phyloP scores from a whole-genome alignment of 2,113 vertebrate species.

The Leucopsar rothschildi region DNA sequence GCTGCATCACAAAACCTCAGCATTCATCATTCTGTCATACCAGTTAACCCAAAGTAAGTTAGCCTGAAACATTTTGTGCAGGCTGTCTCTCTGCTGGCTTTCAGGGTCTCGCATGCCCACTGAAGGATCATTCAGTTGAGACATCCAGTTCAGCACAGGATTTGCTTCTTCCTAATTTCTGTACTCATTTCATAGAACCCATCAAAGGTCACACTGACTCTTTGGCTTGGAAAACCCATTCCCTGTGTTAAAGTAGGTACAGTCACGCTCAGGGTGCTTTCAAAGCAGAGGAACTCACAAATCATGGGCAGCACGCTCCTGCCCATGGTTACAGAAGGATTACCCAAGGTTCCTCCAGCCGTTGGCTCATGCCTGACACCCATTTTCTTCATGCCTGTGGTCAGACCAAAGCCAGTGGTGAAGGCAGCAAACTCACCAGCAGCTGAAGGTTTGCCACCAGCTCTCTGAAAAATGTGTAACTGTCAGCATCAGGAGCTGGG shows the following conservation, averaged over 20 bases:
- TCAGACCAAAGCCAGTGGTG: slow-evolving; percentile 5
- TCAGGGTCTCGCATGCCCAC: neutral
- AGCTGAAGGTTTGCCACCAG: slow-evolving; percentile 7
- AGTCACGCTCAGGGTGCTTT: neutral
- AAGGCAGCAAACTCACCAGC: slow-evolving; percentile 7
- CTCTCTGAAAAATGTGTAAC: neutral
- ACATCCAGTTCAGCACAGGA: neutral
- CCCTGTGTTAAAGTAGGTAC: neutral
- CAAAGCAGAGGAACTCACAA: neutral
- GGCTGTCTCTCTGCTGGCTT: neutral
- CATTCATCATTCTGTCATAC: slow-evolving; percentile 31
- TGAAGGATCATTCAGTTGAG: neutral
- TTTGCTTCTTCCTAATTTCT: neutral
- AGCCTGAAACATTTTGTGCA: neutral
- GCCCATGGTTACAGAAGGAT: slow-evolving; percentile 22
- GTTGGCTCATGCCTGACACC: neutral
- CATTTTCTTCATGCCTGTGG: slow-evolving; percentile 63
- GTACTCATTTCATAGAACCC: neutral
- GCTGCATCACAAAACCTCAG: slow-evolving; percentile 47
- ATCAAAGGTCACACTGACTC: neutral
- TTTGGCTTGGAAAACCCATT: neutral
- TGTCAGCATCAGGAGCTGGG: neutral
- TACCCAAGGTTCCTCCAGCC: slow-evolving; percentile 1
- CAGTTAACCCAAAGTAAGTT: slow-evolving; percentile 9
- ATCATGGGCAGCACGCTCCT: neutral